Percentiles rank a stretch among this genome's conserved stretches.
Evolutionary conservation across 2,797 vertebrate species (phyloP).

Genomic region (Novumbra hubbsi): DNA sequence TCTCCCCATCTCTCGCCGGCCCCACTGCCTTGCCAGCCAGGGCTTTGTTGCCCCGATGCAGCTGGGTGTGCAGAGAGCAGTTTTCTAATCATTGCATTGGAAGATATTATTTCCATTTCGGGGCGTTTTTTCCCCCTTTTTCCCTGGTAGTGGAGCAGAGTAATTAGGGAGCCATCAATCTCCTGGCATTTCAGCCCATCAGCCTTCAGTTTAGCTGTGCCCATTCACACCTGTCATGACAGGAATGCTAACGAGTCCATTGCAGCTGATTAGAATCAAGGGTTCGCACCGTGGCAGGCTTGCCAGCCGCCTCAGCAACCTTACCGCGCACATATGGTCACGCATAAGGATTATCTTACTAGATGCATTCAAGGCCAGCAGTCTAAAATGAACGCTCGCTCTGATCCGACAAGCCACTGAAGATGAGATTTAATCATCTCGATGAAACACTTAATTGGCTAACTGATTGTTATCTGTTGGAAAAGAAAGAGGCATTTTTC

Average conservation of each 20-base stretch:
- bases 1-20: not conserved
- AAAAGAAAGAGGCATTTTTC: not conserved
- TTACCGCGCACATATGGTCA: not conserved
- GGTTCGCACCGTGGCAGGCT: constrained; percentile 10
- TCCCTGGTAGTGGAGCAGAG: constrained; percentile 14
- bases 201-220: constrained; percentile 2
- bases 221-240: constrained; percentile 13
- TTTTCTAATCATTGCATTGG: constrained; percentile 24
- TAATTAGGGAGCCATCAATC: constrained; percentile 17
- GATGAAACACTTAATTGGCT: not conserved
- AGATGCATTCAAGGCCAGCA: not conserved
- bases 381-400: not conserved
- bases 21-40: not conserved
- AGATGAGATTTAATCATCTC: not conserved
- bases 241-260: not conserved
- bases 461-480: not conserved
- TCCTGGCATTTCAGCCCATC: constrained; percentile 3
- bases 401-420: not conserved
- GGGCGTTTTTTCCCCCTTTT: not conserved
- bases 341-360: not conserved
- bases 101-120: constrained; percentile 15
- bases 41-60: not conserved
- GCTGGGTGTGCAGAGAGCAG: constrained; percentile 14
- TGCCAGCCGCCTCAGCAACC: not conserved
- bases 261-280: constrained; percentile 4